These are phyloP conservation scores for Atherix ibis DNA, from an alignment of 2,888 invertebrate genomes.

Conservation along the genomic window DNA sequence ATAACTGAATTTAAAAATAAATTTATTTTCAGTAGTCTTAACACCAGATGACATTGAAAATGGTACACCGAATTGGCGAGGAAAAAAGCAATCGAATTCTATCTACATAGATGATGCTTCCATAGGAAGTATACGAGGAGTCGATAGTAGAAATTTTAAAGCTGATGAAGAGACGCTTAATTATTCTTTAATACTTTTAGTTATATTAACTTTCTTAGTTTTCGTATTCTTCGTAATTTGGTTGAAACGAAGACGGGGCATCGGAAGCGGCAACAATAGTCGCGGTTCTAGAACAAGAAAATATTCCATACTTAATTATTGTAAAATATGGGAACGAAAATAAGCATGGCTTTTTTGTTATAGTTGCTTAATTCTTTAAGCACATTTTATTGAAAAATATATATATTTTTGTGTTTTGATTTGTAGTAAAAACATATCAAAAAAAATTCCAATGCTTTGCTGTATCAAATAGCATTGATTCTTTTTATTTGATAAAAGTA, in stretches of 20 bases:
- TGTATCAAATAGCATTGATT: too few relatives aligned
- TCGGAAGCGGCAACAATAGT: conserved; percentile 10
- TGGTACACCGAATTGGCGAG: conserved; percentile 14
- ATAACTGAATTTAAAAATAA: too few relatives aligned
- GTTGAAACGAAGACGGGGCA: conserved; percentile 16
- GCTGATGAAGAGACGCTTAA: conserved; percentile 16
- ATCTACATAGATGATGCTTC: conserved; percentile 13
- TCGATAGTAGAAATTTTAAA: background rate
- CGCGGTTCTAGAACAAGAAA: conserved; percentile 4
- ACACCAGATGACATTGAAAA: conserved; percentile 15
- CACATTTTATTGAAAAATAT: too few relatives aligned
- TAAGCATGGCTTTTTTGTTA: too few relatives aligned
- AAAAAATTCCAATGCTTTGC: too few relatives aligned
- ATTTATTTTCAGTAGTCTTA: conserved; percentile 13
- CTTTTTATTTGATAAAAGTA: too few relatives aligned
- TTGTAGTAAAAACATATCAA: too few relatives aligned
- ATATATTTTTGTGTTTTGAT: too few relatives aligned
- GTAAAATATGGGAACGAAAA: too few relatives aligned
- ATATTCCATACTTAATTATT: conserved; percentile 11
- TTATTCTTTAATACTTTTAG: conserved; percentile 16
- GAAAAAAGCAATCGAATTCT: conserved; percentile 14
- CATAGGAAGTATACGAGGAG: conserved; percentile 3
- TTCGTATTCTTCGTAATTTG: conserved; percentile 19
- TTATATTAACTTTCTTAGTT: conserved; percentile 18
- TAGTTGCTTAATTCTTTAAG: too few relatives aligned